Evolutionary conservation across 2,888 invertebrate species (phyloP).

Genomic region (Clivina fossor): DNA sequence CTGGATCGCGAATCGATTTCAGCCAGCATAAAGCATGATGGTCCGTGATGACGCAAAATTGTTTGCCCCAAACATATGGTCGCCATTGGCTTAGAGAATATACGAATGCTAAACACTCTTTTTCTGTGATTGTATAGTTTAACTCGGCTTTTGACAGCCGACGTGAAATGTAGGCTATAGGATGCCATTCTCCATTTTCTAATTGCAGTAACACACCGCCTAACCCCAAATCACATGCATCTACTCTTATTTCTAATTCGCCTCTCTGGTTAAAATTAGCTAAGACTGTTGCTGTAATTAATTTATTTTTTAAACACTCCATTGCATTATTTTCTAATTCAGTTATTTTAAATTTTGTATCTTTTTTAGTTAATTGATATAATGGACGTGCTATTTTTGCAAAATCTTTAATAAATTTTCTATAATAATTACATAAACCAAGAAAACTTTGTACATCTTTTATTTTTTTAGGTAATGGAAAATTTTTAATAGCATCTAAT

Average conservation of each 20-base stretch:
- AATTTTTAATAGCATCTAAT: slow-evolving; percentile 28
- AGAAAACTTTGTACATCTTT: slow-evolving; percentile 33
- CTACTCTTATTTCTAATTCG: slow-evolving; percentile 43
- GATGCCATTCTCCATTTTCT: slow-evolving; percentile 43
- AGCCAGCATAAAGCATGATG: no score
- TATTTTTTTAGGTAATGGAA: slow-evolving; percentile 28
- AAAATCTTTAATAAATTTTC: slow-evolving; percentile 42
- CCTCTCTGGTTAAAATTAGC: slow-evolving; percentile 40
- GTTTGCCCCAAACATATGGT: no score
- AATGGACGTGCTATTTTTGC: slow-evolving; percentile 40
- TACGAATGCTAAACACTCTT: no score
- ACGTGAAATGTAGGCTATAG: no score
- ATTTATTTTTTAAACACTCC: slow-evolving; percentile 39
- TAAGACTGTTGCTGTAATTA: slow-evolving; percentile 38
- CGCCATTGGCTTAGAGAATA: no score
- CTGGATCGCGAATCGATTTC: no score
- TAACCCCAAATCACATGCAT: slow-evolving; percentile 46
- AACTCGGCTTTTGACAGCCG: no score
- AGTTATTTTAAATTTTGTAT: slow-evolving; percentile 33
- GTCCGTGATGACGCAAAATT: no score
- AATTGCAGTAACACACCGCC: slow-evolving; percentile 45
- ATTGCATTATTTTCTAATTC: slow-evolving; percentile 34
- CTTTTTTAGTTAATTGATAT: slow-evolving; percentile 36
- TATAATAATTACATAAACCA: slow-evolving; percentile 42
- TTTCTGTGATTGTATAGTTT: no score